phyloP scores from a whole-genome alignment of 2,888 invertebrate species.

The Falcaria lacertinaria region DNA sequence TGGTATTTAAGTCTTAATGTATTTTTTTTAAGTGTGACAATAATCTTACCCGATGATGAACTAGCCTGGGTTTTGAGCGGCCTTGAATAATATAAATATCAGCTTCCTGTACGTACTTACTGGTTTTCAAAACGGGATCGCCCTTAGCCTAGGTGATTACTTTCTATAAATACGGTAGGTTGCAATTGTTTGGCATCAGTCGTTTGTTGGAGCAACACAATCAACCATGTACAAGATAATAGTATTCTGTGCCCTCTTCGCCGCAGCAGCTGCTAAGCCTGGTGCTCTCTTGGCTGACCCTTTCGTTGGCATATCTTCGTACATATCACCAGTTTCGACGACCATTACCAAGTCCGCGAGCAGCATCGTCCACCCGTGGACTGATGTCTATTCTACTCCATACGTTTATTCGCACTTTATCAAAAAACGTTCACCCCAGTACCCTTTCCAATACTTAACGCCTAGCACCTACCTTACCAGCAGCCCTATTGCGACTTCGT shows the following conservation, averaged over 20 bases:
- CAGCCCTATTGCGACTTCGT: neutral
- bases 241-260: neutral
- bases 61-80: neutral
- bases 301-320: neutral
- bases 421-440: neutral
- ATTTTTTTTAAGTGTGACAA: neutral
- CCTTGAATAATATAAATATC: neutral
- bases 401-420: neutral
- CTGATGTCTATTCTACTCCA: neutral
- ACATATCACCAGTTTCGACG: neutral
- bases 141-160: neutral
- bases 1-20: neutral
- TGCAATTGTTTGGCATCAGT: neutral
- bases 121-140: neutral
- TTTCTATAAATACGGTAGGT: neutral
- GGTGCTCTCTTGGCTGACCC: neutral
- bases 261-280: neutral
- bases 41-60: neutral
- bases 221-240: neutral
- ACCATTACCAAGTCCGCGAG: neutral
- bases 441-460: neutral
- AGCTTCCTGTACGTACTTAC: neutral
- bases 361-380: neutral
- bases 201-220: neutral
- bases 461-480: neutral